These are phyloP conservation scores for Eupeodes luniger DNA, from an alignment of 2,888 invertebrate genomes.

Conservation along the genomic window DNA sequence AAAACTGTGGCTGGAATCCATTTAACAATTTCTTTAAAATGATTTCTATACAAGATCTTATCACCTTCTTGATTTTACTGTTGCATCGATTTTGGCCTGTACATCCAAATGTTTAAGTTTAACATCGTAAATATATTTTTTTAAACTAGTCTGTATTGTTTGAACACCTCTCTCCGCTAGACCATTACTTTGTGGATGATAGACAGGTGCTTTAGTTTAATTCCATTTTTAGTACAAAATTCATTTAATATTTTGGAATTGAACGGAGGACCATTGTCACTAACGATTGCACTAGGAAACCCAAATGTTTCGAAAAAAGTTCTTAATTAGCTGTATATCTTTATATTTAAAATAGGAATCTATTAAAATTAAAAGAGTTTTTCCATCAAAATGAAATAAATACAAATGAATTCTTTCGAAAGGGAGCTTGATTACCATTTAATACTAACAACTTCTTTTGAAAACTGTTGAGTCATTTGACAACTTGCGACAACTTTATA, in stretches of 20 bases:
- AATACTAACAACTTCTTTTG: no score
- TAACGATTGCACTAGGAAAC: constrained; percentile 72
- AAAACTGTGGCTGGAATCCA: no score
- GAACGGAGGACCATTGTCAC: no score
- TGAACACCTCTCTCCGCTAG: constrained; percentile 75
- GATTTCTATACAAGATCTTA: no score
- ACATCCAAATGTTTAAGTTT: constrained; percentile 34
- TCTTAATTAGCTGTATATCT: constrained; percentile 77
- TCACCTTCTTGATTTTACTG: no score
- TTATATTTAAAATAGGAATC: no score
- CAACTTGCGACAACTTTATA: no score
- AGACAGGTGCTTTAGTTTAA: constrained; percentile 74
- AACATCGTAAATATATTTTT: constrained; percentile 64
- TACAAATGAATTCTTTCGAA: constrained; percentile 55
- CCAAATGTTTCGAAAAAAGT: constrained; percentile 77
- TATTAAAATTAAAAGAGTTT: no score
- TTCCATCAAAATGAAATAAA: constrained; percentile 65
- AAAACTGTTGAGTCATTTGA: no score
- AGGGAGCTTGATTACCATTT: constrained; percentile 38
- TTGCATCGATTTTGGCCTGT: constrained; percentile 27
- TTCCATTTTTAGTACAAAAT: constrained; percentile 62
- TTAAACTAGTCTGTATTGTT: constrained; percentile 68
- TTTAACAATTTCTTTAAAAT: no score
- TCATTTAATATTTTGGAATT: constrained; percentile 25
- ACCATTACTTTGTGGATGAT: constrained; percentile 77